phyloP scores from a whole-genome alignment of 2,797 vertebrate genomes.

The Rhadinocentrus ornatus region DNA sequence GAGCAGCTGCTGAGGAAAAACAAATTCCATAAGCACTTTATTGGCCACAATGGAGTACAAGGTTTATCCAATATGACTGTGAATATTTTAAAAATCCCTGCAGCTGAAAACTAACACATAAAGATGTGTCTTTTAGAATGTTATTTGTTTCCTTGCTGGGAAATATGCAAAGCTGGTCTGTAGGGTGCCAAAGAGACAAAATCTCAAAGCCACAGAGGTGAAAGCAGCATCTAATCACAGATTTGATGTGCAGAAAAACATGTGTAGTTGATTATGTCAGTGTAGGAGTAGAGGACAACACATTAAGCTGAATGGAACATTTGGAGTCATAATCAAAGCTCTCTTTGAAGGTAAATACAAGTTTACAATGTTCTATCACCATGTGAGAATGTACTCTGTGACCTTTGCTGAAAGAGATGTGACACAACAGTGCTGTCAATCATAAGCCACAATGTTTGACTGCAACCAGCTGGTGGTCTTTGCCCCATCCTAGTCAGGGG shows the following conservation, averaged over 20 bases:
- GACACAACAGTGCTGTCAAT: slow-evolving; percentile 76
- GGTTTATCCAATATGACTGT: slow-evolving; percentile 61
- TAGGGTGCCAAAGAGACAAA: slow-evolving; percentile 44
- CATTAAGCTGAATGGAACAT: slow-evolving; percentile 1
- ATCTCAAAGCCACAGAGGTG: slow-evolving; percentile 18
- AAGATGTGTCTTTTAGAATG: slow-evolving; percentile 56
- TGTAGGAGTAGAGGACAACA: slow-evolving; percentile 8
- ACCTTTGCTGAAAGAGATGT: slow-evolving; percentile 44
- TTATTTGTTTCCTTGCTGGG: slow-evolving; percentile 60
- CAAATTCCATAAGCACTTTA: slow-evolving; percentile 67
- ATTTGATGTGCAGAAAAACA: slow-evolving; percentile 31
- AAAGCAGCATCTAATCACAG: slow-evolving; percentile 38
- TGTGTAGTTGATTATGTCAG: slow-evolving; percentile 4
- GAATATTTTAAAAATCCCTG: slow-evolving; percentile 64
- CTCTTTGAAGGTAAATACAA: slow-evolving; percentile 28
- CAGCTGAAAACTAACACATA: slow-evolving; percentile 53
- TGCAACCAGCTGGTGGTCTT: slow-evolving; percentile 66
- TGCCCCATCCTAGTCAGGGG: slow-evolving; percentile 44
- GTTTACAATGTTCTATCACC: slow-evolving; percentile 57
- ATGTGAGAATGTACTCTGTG: slow-evolving; percentile 50
- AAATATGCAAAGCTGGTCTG: slow-evolving; percentile 52
- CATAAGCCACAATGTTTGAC: slow-evolving; percentile 57
- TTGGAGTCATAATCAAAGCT: slow-evolving; percentile 27
- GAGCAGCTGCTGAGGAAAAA: slow-evolving; percentile 66
- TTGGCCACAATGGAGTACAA: slow-evolving; percentile 51